These are phyloP conservation scores for Strix uralensis DNA, from an alignment of 2,113 vertebrate species.

Conservation along the genomic window DNA sequence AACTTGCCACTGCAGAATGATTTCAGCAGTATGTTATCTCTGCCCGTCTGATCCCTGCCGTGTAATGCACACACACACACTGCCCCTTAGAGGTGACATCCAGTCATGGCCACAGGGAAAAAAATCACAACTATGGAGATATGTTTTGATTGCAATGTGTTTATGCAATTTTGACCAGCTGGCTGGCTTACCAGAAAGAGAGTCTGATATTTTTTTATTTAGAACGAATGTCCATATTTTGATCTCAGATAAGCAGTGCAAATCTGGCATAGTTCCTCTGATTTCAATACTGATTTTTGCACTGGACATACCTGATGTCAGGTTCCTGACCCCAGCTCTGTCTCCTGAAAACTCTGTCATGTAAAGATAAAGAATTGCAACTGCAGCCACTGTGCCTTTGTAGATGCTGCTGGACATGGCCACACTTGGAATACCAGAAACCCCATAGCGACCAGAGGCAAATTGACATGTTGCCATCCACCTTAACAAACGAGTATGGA, in stretches of 20 bases:
- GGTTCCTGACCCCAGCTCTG: neutral
- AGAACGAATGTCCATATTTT: neutral
- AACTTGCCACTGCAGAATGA: neutral
- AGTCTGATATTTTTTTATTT: neutral
- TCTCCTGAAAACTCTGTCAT: neutral
- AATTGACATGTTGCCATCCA: neutral
- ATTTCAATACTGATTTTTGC: neutral
- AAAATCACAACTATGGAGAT: neutral
- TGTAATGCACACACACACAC: conserved; percentile 58
- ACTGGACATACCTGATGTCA: neutral
- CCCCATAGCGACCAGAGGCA: neutral
- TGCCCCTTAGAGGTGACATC: conserved; percentile 71
- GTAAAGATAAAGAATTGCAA: neutral
- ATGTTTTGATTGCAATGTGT: neutral
- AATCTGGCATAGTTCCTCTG: neutral
- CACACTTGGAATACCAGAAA: neutral
- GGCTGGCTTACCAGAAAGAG: neutral
- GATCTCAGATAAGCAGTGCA: neutral
- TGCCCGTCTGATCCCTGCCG: neutral
- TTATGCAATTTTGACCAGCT: neutral
- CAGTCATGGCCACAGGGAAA: conserved; percentile 25
- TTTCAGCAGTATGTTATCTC: neutral
- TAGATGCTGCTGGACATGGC: neutral
- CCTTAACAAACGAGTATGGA: neutral
- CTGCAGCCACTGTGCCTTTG: neutral